Evolutionary conservation across 2,888 invertebrate genomes (phyloP).

Genomic region (Ferrisia virgata): DNA sequence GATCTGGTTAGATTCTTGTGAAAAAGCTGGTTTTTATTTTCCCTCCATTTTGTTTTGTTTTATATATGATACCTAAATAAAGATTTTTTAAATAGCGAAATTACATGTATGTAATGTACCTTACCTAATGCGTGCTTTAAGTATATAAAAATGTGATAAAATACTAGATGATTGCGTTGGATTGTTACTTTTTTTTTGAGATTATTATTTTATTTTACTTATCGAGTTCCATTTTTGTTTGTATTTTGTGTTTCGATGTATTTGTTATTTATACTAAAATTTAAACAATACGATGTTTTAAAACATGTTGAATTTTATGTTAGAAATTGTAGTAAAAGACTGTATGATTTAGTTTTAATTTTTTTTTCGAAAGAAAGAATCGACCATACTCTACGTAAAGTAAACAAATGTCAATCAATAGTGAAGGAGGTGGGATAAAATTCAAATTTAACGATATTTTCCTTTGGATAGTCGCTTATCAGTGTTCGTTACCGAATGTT

Average conservation of each 20-base stretch:
- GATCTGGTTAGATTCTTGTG: background rate
- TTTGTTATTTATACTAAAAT: conserved; percentile 31
- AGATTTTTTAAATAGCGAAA: background rate
- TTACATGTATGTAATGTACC: background rate
- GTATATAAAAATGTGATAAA: conserved; percentile 27
- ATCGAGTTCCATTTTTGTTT: conserved; percentile 18
- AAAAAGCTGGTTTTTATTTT: conserved; percentile 4
- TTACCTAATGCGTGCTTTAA: conserved; percentile 23
- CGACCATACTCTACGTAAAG: too few species aligned
- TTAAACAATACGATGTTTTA: conserved; percentile 23
- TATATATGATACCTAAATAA: background rate
- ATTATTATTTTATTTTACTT: too few species aligned
- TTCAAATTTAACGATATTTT: too few species aligned
- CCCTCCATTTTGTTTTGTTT: background rate
- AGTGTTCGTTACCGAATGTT: too few species aligned
- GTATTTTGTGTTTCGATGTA: conserved; percentile 5
- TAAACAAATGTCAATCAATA: background rate
- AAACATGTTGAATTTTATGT: conserved; percentile 22
- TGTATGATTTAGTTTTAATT: background rate
- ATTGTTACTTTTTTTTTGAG: conserved; percentile 20
- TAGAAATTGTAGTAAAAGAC: conserved; percentile 20
- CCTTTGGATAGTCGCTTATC: too few species aligned
- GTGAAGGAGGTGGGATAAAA: background rate
- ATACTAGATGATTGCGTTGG: conserved; percentile 17
- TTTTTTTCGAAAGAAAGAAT: background rate